phyloP scores from a whole-genome alignment of 2,888 invertebrate species.

The Nysson spinosus region DNA sequence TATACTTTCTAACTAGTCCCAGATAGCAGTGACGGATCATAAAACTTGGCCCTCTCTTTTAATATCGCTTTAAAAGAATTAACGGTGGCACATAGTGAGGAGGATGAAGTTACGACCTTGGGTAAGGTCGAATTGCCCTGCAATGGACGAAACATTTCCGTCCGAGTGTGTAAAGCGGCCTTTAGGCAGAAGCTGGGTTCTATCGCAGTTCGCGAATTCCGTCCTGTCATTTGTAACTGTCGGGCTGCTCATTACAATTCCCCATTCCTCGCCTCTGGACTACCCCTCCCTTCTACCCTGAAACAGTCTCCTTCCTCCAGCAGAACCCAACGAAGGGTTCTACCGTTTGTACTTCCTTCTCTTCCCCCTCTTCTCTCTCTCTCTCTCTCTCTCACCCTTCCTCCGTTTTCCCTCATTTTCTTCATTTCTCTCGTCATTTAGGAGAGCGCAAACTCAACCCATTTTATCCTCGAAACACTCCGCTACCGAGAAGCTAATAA shows the following conservation, averaged over 20 bases:
- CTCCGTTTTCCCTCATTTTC: slow-evolving; percentile 38
- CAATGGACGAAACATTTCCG: slow-evolving; percentile 65
- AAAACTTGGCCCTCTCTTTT: slow-evolving; percentile 14
- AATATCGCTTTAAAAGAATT: slow-evolving; percentile 25
- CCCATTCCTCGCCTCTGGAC: slow-evolving; percentile 73
- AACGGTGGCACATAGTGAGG: slow-evolving; percentile 33
- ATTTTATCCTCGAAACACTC: slow-evolving; percentile 52
- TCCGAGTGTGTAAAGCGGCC: slow-evolving; percentile 71
- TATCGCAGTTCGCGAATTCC: slow-evolving; percentile 77
- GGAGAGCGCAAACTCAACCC: slow-evolving; percentile 58
- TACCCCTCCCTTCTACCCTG: slow-evolving; percentile 47
- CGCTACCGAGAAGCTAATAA: slow-evolving; percentile 50
- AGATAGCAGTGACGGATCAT: slow-evolving; percentile 10
- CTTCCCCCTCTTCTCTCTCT: slow-evolving; percentile 50
- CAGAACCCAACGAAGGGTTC: slow-evolving; percentile 53
- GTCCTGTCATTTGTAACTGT: slow-evolving; percentile 78
- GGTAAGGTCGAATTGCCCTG: slow-evolving; percentile 58
- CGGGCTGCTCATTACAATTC: slow-evolving; percentile 78
- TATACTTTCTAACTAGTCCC: background rate
- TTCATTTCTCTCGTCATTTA: slow-evolving; percentile 32
- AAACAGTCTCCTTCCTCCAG: slow-evolving; percentile 53
- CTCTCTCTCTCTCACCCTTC: slow-evolving; percentile 36
- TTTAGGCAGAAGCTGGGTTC: slow-evolving; percentile 74
- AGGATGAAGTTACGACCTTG: slow-evolving; percentile 59
- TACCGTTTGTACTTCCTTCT: slow-evolving; percentile 50